Percentiles rank a stretch among this genome's conserved stretches.
phyloP scores from a whole-genome alignment of 2,113 vertebrate genomes.

The Rhagologus leucostigma region DNA sequence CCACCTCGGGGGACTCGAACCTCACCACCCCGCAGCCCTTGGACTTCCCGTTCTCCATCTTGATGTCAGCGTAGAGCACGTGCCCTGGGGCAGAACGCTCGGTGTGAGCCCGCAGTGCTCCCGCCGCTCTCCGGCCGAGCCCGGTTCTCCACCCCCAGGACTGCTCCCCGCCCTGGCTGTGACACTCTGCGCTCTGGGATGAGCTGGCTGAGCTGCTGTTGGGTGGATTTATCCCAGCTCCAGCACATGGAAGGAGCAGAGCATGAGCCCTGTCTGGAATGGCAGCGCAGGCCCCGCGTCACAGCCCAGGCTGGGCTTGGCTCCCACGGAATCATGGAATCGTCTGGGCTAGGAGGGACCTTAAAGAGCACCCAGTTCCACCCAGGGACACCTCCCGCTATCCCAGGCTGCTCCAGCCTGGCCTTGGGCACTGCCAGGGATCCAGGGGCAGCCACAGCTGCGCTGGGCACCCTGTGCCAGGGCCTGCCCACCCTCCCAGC shows the following conservation, averaged over 20 bases:
- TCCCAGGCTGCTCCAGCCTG: not conserved
- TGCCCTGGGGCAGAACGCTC: constrained; percentile 71
- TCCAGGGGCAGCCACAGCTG: not conserved
- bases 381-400: not conserved
- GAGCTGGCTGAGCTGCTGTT: not conserved
- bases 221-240: not conserved
- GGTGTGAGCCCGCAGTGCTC: no score
- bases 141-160: accelerated
- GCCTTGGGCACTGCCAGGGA: not conserved
- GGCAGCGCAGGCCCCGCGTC: not conserved
- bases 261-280: not conserved
- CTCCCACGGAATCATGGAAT: not conserved
- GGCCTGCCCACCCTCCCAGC: accelerated
- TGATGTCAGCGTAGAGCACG: constrained; percentile 95
- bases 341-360: not conserved
- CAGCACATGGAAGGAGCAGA: not conserved
- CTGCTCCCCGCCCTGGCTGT: no score
- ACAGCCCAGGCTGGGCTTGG: not conserved
- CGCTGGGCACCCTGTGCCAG: not conserved
- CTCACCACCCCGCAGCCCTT: constrained; percentile 96
- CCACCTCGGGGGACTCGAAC: constrained; percentile 92
- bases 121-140: not conserved
- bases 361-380: not conserved
- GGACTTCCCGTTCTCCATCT: constrained; percentile 98
- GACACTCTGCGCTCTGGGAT: not conserved